Evolutionary conservation across 2,797 vertebrate genomes (phyloP), one percentile per base, ranked within the genome.

Genomic region (Lerista edwardsae): DNA sequence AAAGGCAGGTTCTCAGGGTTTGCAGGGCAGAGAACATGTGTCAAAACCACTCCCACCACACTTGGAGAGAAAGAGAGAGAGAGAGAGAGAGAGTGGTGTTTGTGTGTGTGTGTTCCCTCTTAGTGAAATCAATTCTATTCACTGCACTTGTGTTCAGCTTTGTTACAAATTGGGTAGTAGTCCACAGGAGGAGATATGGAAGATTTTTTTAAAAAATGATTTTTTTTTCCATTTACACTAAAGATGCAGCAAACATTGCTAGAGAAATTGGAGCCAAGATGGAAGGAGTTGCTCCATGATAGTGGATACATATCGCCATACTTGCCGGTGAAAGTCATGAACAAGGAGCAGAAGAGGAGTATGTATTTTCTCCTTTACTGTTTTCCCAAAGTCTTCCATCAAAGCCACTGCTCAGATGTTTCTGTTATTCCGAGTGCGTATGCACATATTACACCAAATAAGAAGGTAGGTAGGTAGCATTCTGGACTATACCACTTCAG

Each of bases 161-260:
- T 79, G 44, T 86, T 83, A 71, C 36, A 65, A 82, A 88, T 80
- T n/a, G 25, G 69, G 69, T 59, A 29, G 1, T 82, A 82, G 51
- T 68, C 9, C 23, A 31, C 36, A 81, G 47, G 55, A 85, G 61
- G 61, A 17, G 76, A 82, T 64, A 80, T 25, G 2, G 11, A 1
- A 2, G 69, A 17, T 61, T 61, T 7, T 59, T 61, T 55, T 7
- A 55, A 61, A 61, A 61, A 61, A 61, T 47, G 51, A 55, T 55
- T 55, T 51, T 44, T 44, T 44, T 44, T 10, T 47, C 11, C 47
- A 47, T 47, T 47, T 55, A 55, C 11, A 68, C 23, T 69, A 39
- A 67, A 57, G 51, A 79, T 36, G 14, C 4, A 59, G 47, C 23
- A 12, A 2, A 8, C 10, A 62, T 7, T 12, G 29, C 67, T 78